These are phyloP conservation scores for Botia almorhae DNA, from an alignment of 2,797 vertebrate genomes.

Conservation along the genomic window DNA sequence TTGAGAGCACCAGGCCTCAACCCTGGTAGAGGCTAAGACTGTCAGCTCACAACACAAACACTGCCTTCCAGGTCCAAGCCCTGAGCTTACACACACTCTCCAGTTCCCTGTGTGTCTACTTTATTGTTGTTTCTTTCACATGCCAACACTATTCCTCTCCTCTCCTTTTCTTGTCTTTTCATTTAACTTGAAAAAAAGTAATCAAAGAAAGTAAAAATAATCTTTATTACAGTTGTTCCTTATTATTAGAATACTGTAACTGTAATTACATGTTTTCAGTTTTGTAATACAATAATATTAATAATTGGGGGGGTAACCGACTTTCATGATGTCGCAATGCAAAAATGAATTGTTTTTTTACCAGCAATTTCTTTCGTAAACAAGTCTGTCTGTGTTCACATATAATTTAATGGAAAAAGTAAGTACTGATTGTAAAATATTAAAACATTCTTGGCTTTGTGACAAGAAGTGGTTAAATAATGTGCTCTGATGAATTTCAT, in stretches of 20 bases:
- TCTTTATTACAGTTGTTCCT: neutral
- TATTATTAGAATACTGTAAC: neutral
- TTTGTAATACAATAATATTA: too few relatives aligned
- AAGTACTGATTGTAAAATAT: constrained; percentile 28
- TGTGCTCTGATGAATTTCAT: constrained; percentile 34
- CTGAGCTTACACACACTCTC: constrained; percentile 53
- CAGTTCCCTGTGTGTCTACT: neutral
- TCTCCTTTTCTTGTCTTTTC: neutral
- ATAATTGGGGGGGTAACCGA: too few relatives aligned
- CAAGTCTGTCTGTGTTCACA: constrained; percentile 26
- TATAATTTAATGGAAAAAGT: neutral
- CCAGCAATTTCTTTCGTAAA: constrained; percentile 14
- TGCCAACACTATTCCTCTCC: neutral
- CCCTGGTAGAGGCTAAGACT: constrained; percentile 57
- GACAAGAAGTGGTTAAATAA: constrained; percentile 36
- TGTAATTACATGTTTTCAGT: neutral
- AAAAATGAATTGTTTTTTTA: neutral
- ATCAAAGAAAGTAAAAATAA: too few relatives aligned
- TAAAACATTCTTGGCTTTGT: constrained; percentile 15
- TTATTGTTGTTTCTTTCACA: neutral
- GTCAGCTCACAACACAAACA: constrained; percentile 71
- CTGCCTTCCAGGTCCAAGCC: constrained; percentile 70
- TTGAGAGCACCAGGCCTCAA: constrained; percentile 62
- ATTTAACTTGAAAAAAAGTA: neutral
- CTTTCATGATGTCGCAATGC: too few relatives aligned